Percentiles rank a stretch among this genome's conserved stretches.
phyloP scores from a whole-genome alignment of 2,797 vertebrate species.

The Pempheris klunzingeri region DNA sequence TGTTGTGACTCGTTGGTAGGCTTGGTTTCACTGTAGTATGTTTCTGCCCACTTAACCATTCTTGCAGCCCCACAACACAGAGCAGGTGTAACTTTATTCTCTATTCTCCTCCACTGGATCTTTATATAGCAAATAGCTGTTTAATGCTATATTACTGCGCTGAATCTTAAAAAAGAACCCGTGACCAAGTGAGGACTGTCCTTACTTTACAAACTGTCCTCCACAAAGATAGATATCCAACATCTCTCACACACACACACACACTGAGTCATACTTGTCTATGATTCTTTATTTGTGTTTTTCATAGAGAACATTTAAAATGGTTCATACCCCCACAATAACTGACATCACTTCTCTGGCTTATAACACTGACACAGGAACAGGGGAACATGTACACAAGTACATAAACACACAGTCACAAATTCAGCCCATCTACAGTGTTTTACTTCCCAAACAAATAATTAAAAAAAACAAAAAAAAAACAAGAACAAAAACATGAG shows the following conservation, averaged over 20 bases:
- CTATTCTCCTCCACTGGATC: no score
- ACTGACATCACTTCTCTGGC: constrained; percentile 86
- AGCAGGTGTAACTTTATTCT: no score
- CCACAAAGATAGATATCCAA: neutral
- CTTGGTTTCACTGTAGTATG: no score
- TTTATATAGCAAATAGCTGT: no score
- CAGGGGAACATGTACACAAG: constrained; percentile 85
- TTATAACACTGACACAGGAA: constrained; percentile 88
- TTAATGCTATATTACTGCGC: no score
- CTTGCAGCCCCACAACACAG: no score
- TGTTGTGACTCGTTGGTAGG: no score
- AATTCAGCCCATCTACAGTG: constrained; percentile 82
- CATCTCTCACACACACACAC: neutral
- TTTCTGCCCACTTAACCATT: no score
- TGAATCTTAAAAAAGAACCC: no score
- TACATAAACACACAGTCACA: constrained; percentile 88
- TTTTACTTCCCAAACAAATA: constrained; percentile 74
- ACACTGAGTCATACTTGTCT: constrained; percentile 63
- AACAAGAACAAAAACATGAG: constrained; percentile 52
- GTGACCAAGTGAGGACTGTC: neutral
- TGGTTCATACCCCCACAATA: constrained; percentile 86
- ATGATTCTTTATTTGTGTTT: constrained; percentile 86
- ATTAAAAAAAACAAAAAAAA: constrained; percentile 14
- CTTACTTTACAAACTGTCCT: neutral
- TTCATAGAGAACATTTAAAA: constrained; percentile 89